Evolutionary conservation across 2,113 vertebrate genomes (phyloP), one percentile per base, ranked within the genome.

Genomic region (Pelobates fuscus): DNA sequence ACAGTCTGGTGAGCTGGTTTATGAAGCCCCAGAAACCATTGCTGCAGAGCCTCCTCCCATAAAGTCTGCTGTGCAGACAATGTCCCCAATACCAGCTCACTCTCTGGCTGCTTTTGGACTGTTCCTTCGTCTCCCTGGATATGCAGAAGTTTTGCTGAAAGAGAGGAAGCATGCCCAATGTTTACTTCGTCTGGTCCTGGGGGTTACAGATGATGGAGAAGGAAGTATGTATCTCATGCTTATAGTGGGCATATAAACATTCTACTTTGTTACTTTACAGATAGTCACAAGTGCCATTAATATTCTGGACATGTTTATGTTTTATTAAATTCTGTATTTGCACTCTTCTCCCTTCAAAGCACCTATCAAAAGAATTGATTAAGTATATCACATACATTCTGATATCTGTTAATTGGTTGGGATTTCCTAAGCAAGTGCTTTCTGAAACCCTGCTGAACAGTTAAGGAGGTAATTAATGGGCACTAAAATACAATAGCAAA

Each of bases 101-200:
- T 99, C 97, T 20, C 88, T 99, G 86, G 97, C 97, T 11, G 97
- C 97, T 2, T 99, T 99, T 71, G 97, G 97, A 71, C 92, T 99
- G 65, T 99, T 99, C 84, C 93, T 99, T 73, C 94, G 97, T 71
- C 93, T 99, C 82, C 97, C 97, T 0, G 97, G 97, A 24, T 99
- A 99, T 76, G 97, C 97, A 21, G 97, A 99, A 88, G 97, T 99
- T 80, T 92, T 99, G 70, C 89, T 99, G 67, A 98, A 97, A 89
- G 97, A 99, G 89, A 90, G 97, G 83, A 98, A 98, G 85, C 97
- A 98, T 52, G 97, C 97, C 66, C 97, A 99, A 86, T 98, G 97
- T 83, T 92, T 99, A 81, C 95, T 99, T 81, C 92, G 97, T 72
- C 89, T 99, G 84, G 97, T 99, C 76, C 90, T 99, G 82, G 97